Percentiles rank a stretch among this genome's conserved stretches.
Conservation (phyloP, 2,888 invertebrate species). For the Thereva nobilitata region DNA sequence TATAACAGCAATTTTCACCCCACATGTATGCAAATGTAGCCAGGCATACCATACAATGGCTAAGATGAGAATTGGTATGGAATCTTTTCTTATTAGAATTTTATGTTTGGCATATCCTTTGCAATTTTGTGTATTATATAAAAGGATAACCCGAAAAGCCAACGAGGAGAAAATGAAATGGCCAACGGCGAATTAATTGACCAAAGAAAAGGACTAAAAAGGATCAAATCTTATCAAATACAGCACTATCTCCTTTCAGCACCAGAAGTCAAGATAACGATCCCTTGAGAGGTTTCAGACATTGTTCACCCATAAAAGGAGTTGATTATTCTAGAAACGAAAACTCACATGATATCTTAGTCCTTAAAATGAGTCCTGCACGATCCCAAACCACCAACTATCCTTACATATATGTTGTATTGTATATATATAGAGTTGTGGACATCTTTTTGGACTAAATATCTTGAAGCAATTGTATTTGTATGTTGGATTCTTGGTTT, state of each 20-base stretch:
- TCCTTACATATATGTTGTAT: too few species aligned
- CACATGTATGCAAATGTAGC: too few species aligned
- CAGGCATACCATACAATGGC: too few species aligned
- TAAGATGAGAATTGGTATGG: too few species aligned
- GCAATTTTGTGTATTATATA: too few species aligned
- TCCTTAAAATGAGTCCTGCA: too few species aligned
- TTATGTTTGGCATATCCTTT: too few species aligned
- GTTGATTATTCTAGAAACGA: conserved; percentile 10
- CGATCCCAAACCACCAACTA: too few species aligned
- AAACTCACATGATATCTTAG: conserved; percentile 1
- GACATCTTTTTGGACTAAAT: background rate
- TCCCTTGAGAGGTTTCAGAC: background rate
- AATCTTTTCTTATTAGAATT: too few species aligned
- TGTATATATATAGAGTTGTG: too few species aligned
- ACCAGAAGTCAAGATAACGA: background rate
- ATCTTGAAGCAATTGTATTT: background rate
- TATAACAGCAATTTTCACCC: too few species aligned
- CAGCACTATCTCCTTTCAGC: conserved; percentile 9
- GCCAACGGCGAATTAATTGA: conserved; percentile 6
- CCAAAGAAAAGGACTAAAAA: conserved; percentile 1
- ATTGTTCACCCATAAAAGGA: conserved; percentile 6
- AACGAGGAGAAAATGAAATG: background rate
- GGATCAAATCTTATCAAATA: conserved; percentile 16
- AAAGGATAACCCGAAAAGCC: background rate
- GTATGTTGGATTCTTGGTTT: background rate